Conservation (phyloP, 2,797 vertebrate genomes). For the Ctenosaura bakeri region DNA sequence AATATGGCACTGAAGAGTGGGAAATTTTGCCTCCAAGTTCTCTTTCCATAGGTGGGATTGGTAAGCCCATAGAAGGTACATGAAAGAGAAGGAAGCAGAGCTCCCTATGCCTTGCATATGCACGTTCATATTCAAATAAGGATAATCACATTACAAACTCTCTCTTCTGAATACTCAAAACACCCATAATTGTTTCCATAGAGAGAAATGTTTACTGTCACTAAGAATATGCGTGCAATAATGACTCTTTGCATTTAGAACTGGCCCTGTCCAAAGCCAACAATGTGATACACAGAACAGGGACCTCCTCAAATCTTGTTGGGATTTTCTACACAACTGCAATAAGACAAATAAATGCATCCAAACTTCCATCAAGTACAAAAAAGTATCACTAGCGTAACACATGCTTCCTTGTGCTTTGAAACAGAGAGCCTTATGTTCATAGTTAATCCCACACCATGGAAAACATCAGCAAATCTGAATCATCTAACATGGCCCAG, state of each 20-base stretch:
- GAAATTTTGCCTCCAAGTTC: neutral
- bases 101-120: neutral
- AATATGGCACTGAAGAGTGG: neutral
- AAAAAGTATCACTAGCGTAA: neutral
- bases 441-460: conserved; percentile 1
- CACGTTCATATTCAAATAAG: neutral
- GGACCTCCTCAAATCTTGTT: neutral
- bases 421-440: neutral
- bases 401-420: neutral
- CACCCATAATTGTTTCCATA: neutral
- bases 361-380: neutral
- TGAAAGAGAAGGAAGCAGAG: neutral
- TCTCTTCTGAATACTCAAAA: neutral
- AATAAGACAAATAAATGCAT: neutral
- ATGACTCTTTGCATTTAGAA: neutral
- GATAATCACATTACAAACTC: neutral
- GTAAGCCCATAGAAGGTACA: neutral
- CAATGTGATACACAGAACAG: neutral
- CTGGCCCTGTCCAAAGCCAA: neutral
- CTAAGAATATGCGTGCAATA: neutral
- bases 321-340: neutral
- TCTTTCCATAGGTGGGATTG: neutral
- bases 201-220: neutral
- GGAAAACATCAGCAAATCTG: conserved; percentile 9
- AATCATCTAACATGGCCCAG: neutral